Evolutionary conservation across 2,888 invertebrate species (phyloP).

Genomic region (Papilio demoleus): DNA sequence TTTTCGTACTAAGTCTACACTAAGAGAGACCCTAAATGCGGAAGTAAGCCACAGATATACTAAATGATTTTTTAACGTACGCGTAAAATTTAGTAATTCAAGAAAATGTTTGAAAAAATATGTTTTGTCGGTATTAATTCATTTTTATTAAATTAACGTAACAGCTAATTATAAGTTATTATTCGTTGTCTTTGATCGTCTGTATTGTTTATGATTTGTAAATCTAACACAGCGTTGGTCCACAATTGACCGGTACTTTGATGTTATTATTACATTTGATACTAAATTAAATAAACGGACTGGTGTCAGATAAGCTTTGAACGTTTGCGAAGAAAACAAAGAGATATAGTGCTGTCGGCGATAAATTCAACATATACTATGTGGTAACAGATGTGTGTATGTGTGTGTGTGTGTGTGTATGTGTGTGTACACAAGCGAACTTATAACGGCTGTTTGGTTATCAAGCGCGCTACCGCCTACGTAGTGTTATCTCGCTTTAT

Average conservation of each 20-base stretch:
- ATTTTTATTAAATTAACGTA: conserved; percentile 1
- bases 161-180: neutral
- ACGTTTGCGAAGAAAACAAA: conserved; percentile 72
- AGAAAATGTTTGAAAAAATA: too few relatives aligned
- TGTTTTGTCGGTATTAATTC: neutral
- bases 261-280: conserved; percentile 19
- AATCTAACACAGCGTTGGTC: conserved; percentile 18
- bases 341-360: conserved; percentile 62
- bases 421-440: conserved; percentile 46
- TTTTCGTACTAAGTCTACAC: neutral
- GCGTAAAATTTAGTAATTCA: too few relatives aligned
- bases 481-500: conserved; percentile 62
- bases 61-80: neutral
- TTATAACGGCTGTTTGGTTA: conserved; percentile 45
- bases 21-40: neutral
- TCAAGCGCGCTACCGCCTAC: conserved; percentile 66
- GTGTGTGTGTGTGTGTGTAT: conserved; percentile 39
- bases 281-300: conserved; percentile 57
- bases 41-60: neutral
- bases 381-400: neutral
- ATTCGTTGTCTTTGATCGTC: conserved; percentile 17
- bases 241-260: conserved; percentile 18
- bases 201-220: conserved; percentile 21
- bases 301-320: conserved; percentile 63
- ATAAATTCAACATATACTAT: conserved; percentile 42